Evolutionary conservation across 2,113 vertebrate genomes (phyloP), one percentile per base, ranked within the genome.

Genomic region (Actenoides hombroni): DNA sequence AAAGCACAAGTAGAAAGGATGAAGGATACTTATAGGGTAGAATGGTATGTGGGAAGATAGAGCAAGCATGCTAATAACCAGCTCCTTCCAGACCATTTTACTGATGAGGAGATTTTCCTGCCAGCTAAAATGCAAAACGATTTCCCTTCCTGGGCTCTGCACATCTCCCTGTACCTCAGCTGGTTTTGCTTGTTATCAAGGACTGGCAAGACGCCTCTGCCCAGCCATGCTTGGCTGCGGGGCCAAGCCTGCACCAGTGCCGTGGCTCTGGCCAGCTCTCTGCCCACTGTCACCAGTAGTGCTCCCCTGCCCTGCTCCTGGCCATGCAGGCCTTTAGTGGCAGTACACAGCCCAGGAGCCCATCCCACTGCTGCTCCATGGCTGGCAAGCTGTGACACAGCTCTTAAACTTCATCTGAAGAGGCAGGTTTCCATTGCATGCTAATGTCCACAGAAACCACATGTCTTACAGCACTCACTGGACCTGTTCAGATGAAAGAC

Each of bases 191-290:
- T 59, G n/a, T 37, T 40, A 49, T 49, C 54, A 60, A 48, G 68
- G 59, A 65, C 59, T 2, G 2, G 63, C 33, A 70, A 40, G 71
- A 76, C 54, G 83, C 35, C 35, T 46, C 42, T 37, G 37, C 39
- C 46, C 0, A 0, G 84, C 17, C 3, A 8, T 0, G 1, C 59
- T 16, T 0, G 0, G 35, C 51, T 53, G 65, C 0, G 0, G 40
- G 28, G 35, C 74, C 5, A 48, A 53, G 64, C 48, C 49, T 29
- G 53, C 20, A 28, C 13, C 25, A 46, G 48, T 1, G 3, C 13
- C 4, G 1, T 0, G 8, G 48, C 79, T 56, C 18, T 1, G 54
- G 18, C 25, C 3, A 0, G 29, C 2, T 71, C 51, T 40, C 16
- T 23, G 44, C 46, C 44, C 20, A 49, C 14, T 4, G 0, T 13